phyloP scores from a whole-genome alignment of 2,113 vertebrate genomes.

The Rhea americana region DNA sequence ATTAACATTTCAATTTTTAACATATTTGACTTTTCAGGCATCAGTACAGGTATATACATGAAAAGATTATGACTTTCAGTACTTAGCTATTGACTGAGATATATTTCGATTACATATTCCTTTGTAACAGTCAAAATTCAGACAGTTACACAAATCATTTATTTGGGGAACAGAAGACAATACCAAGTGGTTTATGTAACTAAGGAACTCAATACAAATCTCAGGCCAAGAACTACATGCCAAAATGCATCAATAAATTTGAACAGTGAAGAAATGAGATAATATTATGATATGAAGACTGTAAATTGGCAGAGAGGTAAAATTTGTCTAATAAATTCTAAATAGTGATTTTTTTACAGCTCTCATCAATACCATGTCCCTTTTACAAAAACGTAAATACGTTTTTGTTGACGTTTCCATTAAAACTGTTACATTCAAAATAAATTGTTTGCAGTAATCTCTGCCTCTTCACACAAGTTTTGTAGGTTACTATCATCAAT shows the following conservation, averaged over 20 bases:
- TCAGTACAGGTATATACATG: background rate
- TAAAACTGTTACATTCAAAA: slow-evolving; percentile 16
- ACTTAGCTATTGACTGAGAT: background rate
- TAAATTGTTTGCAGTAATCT: slow-evolving; percentile 18
- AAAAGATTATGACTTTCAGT: background rate
- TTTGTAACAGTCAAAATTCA: slow-evolving; percentile 2
- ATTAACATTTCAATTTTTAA: background rate
- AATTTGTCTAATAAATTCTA: slow-evolving; percentile 60
- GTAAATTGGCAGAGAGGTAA: slow-evolving; percentile 25
- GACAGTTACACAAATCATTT: background rate
- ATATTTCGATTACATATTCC: background rate
- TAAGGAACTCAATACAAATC: background rate
- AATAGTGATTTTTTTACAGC: slow-evolving; percentile 2
- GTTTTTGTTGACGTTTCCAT: slow-evolving; percentile 49
- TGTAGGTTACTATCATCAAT: background rate
- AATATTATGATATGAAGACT: background rate
- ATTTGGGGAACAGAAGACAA: slow-evolving; percentile 12
- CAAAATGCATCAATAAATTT: slow-evolving; percentile 36
- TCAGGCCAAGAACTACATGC: background rate
- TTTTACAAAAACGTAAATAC: slow-evolving; percentile 29
- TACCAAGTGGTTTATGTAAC: slow-evolving; percentile 10
- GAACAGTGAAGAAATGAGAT: background rate
- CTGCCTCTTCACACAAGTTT: slow-evolving; percentile 8
- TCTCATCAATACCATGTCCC: background rate
- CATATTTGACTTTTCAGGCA: background rate